These are phyloP conservation scores for Zalophus californianus DNA, from an alignment of 2,797 vertebrate genomes.

Conservation along the genomic window DNA sequence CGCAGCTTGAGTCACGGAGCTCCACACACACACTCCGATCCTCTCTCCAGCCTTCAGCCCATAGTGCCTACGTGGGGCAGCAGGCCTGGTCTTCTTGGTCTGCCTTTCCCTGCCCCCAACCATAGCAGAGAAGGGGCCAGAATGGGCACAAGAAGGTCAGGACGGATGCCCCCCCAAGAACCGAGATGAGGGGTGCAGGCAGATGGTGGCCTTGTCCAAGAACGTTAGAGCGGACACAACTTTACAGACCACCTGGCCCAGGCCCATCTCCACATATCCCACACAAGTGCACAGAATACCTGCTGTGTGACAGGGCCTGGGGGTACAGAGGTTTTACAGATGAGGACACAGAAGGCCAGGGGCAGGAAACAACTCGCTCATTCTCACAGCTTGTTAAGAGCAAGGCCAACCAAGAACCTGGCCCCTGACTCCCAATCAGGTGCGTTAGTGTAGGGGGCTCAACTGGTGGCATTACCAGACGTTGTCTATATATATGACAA, in stretches of 20 bases:
- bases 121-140: background rate
- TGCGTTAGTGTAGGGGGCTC: background rate
- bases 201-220: background rate
- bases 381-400: background rate
- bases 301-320: background rate
- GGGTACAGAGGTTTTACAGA: background rate
- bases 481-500: background rate
- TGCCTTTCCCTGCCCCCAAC: rapidly evolving
- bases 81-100: rapidly evolving
- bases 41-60: background rate
- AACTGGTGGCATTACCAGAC: background rate
- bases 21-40: background rate
- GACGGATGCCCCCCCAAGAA: no score
- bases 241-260: background rate
- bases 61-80: background rate
- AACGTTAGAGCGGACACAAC: rapidly evolving
- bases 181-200: background rate
- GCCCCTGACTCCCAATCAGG: background rate
- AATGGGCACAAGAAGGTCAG: background rate
- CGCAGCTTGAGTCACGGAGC: background rate
- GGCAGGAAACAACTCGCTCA: background rate
- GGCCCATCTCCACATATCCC: background rate
- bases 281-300: rapidly evolving
- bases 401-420: background rate
- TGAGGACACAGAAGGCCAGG: background rate